Evolutionary conservation across 2,113 vertebrate species (phyloP).

Genomic region (Stigmatopora nigra): DNA sequence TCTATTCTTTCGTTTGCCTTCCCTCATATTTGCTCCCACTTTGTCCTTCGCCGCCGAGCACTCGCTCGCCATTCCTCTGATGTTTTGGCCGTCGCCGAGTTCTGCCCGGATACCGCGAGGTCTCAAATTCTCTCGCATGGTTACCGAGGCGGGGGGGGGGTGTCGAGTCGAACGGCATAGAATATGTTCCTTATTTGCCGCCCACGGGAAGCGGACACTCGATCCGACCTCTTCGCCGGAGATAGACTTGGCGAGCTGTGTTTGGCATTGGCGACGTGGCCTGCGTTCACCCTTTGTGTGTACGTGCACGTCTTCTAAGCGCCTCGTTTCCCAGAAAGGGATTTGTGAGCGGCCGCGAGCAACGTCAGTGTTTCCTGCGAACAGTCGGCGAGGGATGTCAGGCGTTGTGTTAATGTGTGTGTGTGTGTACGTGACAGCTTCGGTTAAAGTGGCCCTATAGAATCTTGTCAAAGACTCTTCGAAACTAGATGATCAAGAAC

Average conservation of each 20-base stretch:
- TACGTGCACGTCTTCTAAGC: constrained; percentile 49
- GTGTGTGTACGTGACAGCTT: constrained; percentile 40
- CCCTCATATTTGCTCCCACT: constrained; percentile 41
- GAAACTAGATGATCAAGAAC: too few relatives aligned
- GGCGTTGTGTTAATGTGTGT: constrained; percentile 11
- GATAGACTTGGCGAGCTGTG: constrained; percentile 44
- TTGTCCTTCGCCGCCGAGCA: constrained; percentile 37
- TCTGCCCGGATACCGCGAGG: constrained; percentile 59
- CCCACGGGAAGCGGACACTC: constrained; percentile 51
- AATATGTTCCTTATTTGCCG: constrained; percentile 51
- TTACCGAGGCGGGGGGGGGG: constrained; percentile 13
- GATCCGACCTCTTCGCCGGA: constrained; percentile 44
- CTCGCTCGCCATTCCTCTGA: constrained; percentile 54
- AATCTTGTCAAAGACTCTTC: too few relatives aligned
- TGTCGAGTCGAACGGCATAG: constrained; percentile 26
- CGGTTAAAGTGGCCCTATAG: constrained; percentile 2
- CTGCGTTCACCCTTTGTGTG: constrained; percentile 24
- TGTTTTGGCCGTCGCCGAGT: constrained; percentile 51
- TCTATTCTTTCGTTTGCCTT: constrained; percentile 52
- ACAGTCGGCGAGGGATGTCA: constrained; percentile 43
- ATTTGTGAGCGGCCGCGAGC: constrained; percentile 60
- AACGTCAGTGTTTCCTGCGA: constrained; percentile 66
- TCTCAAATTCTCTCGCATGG: constrained; percentile 41
- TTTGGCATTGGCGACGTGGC: constrained; percentile 6
- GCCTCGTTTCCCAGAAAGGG: constrained; percentile 62